phyloP scores from a whole-genome alignment of 2,797 vertebrate species.

The Gallinago nigripennis region DNA sequence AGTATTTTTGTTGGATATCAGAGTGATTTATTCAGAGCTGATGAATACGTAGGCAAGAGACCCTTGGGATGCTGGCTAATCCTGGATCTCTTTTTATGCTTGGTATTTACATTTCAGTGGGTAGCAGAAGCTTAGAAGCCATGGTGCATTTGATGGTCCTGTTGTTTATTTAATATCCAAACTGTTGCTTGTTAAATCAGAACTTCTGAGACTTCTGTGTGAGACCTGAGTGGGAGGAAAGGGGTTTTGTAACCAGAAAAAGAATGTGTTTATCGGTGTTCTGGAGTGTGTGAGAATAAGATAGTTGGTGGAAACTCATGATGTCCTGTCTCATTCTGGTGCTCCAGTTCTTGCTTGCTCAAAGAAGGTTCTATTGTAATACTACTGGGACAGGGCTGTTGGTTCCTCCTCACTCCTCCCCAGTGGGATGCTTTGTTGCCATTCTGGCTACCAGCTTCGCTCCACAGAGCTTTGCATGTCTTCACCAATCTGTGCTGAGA shows the following conservation, averaged over 20 bases:
- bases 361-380: neutral
- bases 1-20: neutral
- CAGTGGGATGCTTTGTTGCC: neutral
- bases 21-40: neutral
- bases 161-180: slow-evolving; percentile 48
- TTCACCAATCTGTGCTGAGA: neutral
- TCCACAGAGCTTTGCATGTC: neutral
- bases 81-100: neutral
- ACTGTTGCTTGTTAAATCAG: slow-evolving; percentile 24
- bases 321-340: neutral
- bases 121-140: slow-evolving; percentile 29
- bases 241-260: slow-evolving; percentile 37
- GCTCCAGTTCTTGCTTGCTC: fast-evolving
- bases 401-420: neutral
- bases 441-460: neutral
- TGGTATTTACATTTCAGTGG: slow-evolving; percentile 47
- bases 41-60: neutral
- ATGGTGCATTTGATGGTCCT: slow-evolving; percentile 20
- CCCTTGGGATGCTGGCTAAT: neutral
- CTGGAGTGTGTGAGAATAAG: neutral
- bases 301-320: neutral
- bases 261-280: neutral
- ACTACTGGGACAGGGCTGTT: neutral
- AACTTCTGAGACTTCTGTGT: slow-evolving; percentile 48
- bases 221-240: slow-evolving; percentile 57